Conservation (phyloP, 2,797 vertebrate genomes). For the Echiichthys vipera region DNA sequence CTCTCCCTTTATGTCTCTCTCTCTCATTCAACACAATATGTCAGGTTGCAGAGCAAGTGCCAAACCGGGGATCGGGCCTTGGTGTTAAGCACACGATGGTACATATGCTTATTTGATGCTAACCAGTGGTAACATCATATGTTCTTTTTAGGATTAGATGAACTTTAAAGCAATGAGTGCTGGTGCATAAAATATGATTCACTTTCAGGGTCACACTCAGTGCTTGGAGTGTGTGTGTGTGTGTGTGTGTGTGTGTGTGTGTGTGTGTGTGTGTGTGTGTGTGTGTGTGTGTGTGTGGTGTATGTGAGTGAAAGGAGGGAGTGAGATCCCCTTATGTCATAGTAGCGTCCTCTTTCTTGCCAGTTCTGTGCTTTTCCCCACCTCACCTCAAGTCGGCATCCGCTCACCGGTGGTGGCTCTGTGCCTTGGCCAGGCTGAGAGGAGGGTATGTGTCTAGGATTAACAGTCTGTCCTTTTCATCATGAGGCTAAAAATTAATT, state of each 20-base stretch:
- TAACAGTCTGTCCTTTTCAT: constrained; percentile 16
- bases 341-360: constrained; percentile 16
- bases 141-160: constrained; percentile 47
- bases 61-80: constrained; percentile 14
- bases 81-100: constrained; percentile 38
- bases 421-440: constrained; percentile 15
- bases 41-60: constrained; percentile 10
- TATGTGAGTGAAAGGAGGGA: constrained; percentile 16
- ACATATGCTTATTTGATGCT: constrained; percentile 36
- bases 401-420: constrained; percentile 26
- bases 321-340: constrained; percentile 18
- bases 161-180: constrained; percentile 40
- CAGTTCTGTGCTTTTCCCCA: constrained; percentile 30
- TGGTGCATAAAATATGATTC: constrained; percentile 50
- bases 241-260: constrained; percentile 10
- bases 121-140: constrained; percentile 42
- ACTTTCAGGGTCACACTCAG: constrained; percentile 19
- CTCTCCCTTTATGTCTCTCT: constrained; percentile 13
- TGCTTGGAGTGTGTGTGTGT: constrained; percentile 3
- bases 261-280: constrained; percentile 9
- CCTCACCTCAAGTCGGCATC: constrained; percentile 45
- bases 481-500: constrained; percentile 1
- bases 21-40: constrained; percentile 17
- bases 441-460: constrained; percentile 21
- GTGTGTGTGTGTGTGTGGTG: constrained; percentile 10